Evolutionary conservation across 2,888 invertebrate species (phyloP).

Genomic region (Zele albiditarsus): DNA sequence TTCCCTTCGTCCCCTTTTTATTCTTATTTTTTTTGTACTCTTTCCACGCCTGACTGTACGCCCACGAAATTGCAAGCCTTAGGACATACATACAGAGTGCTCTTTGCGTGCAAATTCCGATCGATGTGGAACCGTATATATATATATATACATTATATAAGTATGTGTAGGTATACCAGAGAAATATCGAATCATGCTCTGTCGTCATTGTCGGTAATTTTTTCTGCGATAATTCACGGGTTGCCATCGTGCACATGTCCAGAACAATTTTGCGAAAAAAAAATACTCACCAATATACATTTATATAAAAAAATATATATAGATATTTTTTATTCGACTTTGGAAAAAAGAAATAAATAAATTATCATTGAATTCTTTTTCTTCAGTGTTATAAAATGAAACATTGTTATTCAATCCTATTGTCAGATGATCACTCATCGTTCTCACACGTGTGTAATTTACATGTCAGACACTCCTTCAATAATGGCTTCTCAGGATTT

Average conservation of each 20-base stretch:
- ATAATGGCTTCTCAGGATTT: constrained; percentile 1
- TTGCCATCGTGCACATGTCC: background rate
- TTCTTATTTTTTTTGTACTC: constrained; percentile 24
- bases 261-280: background rate
- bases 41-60: constrained; percentile 58
- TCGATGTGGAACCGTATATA: constrained; percentile 28
- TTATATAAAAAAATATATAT: background rate
- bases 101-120: constrained; percentile 19
- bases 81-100: constrained; percentile 41
- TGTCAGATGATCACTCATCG: constrained; percentile 21
- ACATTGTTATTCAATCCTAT: constrained; percentile 6
- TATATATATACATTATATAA: constrained; percentile 41
- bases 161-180: constrained; percentile 40
- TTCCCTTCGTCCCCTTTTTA: constrained; percentile 12
- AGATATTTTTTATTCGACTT: background rate
- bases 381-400: background rate
- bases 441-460: background rate
- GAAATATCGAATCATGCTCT: constrained; percentile 52
- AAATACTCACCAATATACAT: background rate
- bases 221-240: constrained; percentile 51
- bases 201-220: constrained; percentile 48
- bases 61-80: constrained; percentile 66
- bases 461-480: background rate
- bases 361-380: too few species aligned
- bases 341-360: too few species aligned